These are phyloP conservation scores for Diloba caeruleocephala DNA, from an alignment of 2,888 invertebrate genomes.

Conservation along the genomic window DNA sequence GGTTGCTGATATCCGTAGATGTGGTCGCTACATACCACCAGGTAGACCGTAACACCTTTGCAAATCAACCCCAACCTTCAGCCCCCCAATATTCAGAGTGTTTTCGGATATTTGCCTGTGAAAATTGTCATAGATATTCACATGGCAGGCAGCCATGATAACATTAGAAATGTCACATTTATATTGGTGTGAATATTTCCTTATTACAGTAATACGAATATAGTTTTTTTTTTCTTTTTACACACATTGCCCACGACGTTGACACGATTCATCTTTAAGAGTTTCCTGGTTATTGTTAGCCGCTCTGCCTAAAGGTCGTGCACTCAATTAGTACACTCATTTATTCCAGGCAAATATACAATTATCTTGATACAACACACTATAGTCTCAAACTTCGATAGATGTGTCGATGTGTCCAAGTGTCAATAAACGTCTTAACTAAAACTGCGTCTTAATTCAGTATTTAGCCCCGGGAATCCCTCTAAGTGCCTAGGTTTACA, in stretches of 20 bases:
- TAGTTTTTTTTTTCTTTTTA: too few species aligned
- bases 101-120: constrained; percentile 1
- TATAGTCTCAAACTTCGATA: too few species aligned
- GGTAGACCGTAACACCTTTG: too few species aligned
- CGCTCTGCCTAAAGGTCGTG: constrained; percentile 27
- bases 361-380: too few species aligned
- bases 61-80: too few species aligned
- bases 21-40: too few species aligned
- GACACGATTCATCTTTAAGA: constrained; percentile 4
- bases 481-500: constrained; percentile 49
- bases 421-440: constrained; percentile 34
- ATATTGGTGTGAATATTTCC: too few species aligned
- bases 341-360: constrained; percentile 2
- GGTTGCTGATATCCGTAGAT: too few species aligned
- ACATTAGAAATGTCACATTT: constrained; percentile 13
- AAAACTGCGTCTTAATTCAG: constrained; percentile 34
- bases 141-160: constrained; percentile 1
- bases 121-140: constrained; percentile 9
- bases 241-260: too few species aligned
- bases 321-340: constrained; percentile 25
- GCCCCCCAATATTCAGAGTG: too few species aligned
- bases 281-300: constrained; percentile 18
- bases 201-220: too few species aligned
- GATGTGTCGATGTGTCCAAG: constrained; percentile 5
- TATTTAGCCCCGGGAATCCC: constrained; percentile 54